These are phyloP conservation scores for Marronus borbonicus DNA, from an alignment of 2,888 invertebrate species.

Conservation along the genomic window DNA sequence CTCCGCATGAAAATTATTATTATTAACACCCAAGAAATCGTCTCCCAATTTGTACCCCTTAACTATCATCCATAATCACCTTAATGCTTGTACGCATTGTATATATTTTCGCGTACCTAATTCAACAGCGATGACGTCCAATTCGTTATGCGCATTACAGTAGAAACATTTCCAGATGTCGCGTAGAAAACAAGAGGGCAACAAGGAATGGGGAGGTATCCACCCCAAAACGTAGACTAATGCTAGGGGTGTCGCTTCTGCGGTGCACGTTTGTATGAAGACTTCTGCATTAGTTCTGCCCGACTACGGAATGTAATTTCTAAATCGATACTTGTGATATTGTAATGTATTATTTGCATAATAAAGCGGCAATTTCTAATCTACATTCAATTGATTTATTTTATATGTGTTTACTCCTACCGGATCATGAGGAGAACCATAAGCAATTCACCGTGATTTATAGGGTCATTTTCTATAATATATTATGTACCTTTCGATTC, in stretches of 20 bases:
- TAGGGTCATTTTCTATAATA: no score
- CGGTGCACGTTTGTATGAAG: constrained; percentile 6
- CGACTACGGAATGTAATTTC: not conserved
- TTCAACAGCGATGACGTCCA: constrained; percentile 40
- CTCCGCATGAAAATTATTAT: no score
- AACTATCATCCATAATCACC: no score
- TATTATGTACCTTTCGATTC: no score
- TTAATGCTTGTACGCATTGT: no score
- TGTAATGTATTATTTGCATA: not conserved
- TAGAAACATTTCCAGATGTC: constrained; percentile 44
- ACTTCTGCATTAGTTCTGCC: not conserved
- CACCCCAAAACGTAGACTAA: constrained; percentile 30
- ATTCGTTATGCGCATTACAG: constrained; percentile 46
- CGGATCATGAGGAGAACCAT: no score
- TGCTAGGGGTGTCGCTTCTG: constrained; percentile 14
- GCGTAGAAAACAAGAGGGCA: constrained; percentile 19
- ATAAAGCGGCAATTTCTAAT: not conserved
- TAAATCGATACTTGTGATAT: not conserved
- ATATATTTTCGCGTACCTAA: no score
- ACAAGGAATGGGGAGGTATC: constrained; percentile 22
- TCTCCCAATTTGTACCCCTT: no score
- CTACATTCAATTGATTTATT: not conserved
- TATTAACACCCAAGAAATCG: no score
- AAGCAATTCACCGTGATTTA: no score
- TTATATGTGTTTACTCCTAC: no score